phyloP scores from a whole-genome alignment of 2,113 vertebrate species.

The human (Homo sapiens) region DNA sequence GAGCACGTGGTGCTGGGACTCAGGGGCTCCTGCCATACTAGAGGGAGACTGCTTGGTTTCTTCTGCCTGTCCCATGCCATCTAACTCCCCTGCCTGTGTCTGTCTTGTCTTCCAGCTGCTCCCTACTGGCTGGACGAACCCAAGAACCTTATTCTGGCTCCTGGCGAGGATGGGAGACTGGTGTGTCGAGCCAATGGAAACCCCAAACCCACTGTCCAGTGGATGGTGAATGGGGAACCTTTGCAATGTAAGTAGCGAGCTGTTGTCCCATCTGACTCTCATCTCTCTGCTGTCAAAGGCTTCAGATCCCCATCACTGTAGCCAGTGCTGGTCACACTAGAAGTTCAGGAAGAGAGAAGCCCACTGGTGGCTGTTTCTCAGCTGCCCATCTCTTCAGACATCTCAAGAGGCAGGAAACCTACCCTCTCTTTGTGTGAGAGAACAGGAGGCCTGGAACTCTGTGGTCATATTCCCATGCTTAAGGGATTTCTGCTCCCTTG shows the following conservation, averaged over 20 bases:
- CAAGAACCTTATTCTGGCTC: slow-evolving; percentile 93
- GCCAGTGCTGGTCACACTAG: not conserved
- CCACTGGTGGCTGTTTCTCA: not conserved
- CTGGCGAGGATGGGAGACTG: slow-evolving; percentile 92
- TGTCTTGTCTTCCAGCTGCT: slow-evolving; percentile 87
- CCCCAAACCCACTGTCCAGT: slow-evolving; percentile 95
- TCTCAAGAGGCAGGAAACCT: not conserved
- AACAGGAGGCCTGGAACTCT: not conserved
- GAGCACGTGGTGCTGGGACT: not conserved
- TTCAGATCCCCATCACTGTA: not conserved
- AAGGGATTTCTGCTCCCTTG: not conserved
- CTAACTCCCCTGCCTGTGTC: not conserved
- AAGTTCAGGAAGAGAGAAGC: not conserved
- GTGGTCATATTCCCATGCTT: not conserved
- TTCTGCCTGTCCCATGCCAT: not conserved
- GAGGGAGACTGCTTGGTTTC: not conserved
- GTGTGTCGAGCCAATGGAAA: slow-evolving; percentile 96
- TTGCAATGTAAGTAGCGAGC: slow-evolving; percentile 87
- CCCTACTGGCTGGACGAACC: slow-evolving; percentile 97
- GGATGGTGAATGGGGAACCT: slow-evolving; percentile 93
- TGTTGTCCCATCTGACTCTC: too few species aligned
- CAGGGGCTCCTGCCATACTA: not conserved
- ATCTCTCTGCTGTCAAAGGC: not conserved
- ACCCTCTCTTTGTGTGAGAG: not conserved
- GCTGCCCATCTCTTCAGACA: not conserved